Evolutionary conservation across 2,888 invertebrate species (phyloP), one percentile per base, ranked within the genome.

Genomic region (Ypsolopha scabrella): DNA sequence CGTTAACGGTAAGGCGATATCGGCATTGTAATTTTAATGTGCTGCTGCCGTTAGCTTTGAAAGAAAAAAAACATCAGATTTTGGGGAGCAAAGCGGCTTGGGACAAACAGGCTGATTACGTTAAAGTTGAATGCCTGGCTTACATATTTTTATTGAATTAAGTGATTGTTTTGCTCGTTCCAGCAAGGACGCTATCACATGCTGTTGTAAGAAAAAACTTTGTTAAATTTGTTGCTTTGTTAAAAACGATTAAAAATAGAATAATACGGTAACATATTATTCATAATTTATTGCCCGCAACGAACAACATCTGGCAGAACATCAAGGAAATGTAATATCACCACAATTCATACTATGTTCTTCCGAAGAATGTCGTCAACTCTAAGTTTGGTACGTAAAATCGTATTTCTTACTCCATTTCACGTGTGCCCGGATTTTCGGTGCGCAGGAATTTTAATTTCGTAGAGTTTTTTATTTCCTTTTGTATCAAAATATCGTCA

Each of bases 1-100:
- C 83, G 82, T 85, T 85, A 86, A 83, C 82, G 82, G 86, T 82
- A 80, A 79, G 75, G 65, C 70, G 76, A 81, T 77, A 78, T 67
- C 66, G 70, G 75, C 69, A 85, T 86, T 85, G 71, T 86, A 77
- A 83, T 85, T 85, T 70, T 81, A 85, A 85, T 83, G 72, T 59
- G 77, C 75, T 59, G 77, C 75, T 69, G 78, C 78, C 76, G 78
- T 76, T 80, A 75, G 71, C 67, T 72, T 60, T 14, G 37, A 37
- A 58, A 54, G 56, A 61, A 70, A 71, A 73, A 78, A 75, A 70
- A 58, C 61, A 61, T 60, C 61, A 60, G 65, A 64, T 68, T 64
- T 62, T 61, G 70, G 71, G 67, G 75, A 70, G 66, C 63, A 57
- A 45, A 44, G 38, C 38, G 37, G 33, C 60, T 56, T 60, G 41